These are phyloP conservation scores for Dreissena polymorpha DNA, from an alignment of 1,140 invertebrate species.

Conservation along the genomic window DNA sequence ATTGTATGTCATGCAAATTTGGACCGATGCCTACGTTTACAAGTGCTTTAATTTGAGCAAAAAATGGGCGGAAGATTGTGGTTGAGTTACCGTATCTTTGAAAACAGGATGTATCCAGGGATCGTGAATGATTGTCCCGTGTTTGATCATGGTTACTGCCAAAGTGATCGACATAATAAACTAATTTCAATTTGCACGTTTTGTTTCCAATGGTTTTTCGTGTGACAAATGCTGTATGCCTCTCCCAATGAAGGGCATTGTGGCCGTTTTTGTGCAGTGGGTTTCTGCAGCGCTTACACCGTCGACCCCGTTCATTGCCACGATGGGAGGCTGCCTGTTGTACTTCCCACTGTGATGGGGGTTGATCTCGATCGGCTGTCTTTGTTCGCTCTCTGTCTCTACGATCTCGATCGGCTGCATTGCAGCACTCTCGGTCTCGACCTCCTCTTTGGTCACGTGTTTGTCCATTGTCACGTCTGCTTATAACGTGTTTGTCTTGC, in stretches of 20 bases:
- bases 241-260: neutral
- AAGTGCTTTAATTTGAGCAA: neutral
- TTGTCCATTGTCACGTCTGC: neutral
- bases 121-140: neutral
- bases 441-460: neutral
- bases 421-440: neutral
- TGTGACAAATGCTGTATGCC: neutral
- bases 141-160: too few relatives aligned
- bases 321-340: neutral
- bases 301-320: neutral
- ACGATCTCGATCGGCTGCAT: neutral
- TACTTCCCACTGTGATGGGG: neutral
- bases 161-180: neutral
- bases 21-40: conserved; percentile 1
- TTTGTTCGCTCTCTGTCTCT: neutral
- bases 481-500: neutral
- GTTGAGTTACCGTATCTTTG: neutral
- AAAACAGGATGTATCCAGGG: neutral
- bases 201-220: neutral
- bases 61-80: neutral
- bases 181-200: neutral
- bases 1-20: neutral
- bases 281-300: neutral
- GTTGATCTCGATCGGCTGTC: neutral
- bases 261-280: neutral